A percentile compares a stretch with the other conserved stretches of the same genome.
phyloP scores from a whole-genome alignment of 1,140 invertebrate species.

The Cydia strobilella region DNA sequence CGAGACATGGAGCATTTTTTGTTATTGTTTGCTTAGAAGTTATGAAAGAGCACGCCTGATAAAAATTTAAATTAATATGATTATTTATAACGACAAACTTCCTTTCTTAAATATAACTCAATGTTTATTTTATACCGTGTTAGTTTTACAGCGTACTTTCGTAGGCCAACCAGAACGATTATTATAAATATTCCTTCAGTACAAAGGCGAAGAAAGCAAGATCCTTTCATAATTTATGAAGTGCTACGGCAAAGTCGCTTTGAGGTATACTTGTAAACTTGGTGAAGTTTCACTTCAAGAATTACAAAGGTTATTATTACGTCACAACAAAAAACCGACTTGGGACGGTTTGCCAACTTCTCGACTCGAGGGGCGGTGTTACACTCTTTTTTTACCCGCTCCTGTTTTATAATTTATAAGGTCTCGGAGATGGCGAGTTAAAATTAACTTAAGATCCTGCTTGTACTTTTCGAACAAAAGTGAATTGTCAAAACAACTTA shows the following conservation, averaged over 20 bases:
- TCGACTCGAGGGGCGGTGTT: conserved; percentile 36
- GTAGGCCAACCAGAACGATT: conserved; percentile 12
- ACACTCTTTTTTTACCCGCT: conserved; percentile 36
- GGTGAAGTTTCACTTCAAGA: conserved; percentile 46
- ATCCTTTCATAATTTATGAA: conserved; percentile 40
- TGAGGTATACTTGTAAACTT: conserved; percentile 43
- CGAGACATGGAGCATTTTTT: no score
- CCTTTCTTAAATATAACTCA: neutral
- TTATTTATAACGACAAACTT: neutral
- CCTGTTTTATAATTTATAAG: conserved; percentile 33
- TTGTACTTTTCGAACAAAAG: conserved; percentile 15
- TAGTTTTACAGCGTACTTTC: conserved; percentile 13
- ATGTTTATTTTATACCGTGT: conserved; percentile 7
- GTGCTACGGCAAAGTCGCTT: conserved; percentile 40
- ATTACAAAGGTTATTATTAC: conserved; percentile 50
- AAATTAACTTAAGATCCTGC: conserved; percentile 25
- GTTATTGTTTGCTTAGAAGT: no score
- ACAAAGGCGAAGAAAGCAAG: conserved; percentile 33
- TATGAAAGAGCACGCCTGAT: neutral
- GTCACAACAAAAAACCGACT: conserved; percentile 41
- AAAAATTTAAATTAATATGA: neutral
- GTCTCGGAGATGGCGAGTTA: conserved; percentile 28
- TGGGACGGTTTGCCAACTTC: conserved; percentile 42
- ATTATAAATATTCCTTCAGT: conserved; percentile 29
- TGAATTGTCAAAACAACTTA: conserved; percentile 8